These are phyloP conservation scores for Chanos chanos DNA, from an alignment of 2,797 vertebrate genomes.

Conservation along the genomic window DNA sequence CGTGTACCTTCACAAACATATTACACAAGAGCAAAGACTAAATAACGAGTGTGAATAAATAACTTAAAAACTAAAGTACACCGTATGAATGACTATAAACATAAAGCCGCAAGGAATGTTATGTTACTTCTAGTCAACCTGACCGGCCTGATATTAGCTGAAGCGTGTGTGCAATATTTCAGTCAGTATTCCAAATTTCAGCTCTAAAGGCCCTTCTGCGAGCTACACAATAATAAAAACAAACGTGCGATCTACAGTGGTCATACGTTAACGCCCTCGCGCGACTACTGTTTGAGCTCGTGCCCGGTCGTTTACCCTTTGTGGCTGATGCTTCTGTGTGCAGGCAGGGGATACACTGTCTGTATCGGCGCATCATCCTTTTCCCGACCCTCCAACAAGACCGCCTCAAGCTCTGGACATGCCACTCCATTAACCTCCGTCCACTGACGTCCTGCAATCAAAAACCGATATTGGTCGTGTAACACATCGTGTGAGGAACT, in stretches of 20 bases:
- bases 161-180: too few species aligned
- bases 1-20: neutral
- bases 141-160: too few species aligned
- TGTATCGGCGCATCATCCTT: slow-evolving; percentile 70
- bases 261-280: too few species aligned
- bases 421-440: slow-evolving; percentile 76
- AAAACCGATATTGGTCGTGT: neutral
- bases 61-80: too few species aligned
- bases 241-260: too few species aligned
- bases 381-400: slow-evolving; percentile 80
- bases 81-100: too few species aligned
- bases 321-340: slow-evolving; percentile 75
- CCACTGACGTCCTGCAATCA: slow-evolving; percentile 75
- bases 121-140: too few species aligned
- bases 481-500: neutral
- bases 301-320: slow-evolving; percentile 69
- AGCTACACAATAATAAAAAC: too few species aligned
- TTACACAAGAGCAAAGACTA: neutral
- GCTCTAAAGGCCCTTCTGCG: too few species aligned
- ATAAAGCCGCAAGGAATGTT: too few species aligned
- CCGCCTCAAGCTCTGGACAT: slow-evolving; percentile 75
- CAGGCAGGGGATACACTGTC: slow-evolving; percentile 79
- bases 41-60: neutral
- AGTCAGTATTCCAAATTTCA: too few species aligned
- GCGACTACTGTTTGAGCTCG: too few species aligned